Conservation (phyloP, 2,113 vertebrate species). For the Anolis sagrei region DNA sequence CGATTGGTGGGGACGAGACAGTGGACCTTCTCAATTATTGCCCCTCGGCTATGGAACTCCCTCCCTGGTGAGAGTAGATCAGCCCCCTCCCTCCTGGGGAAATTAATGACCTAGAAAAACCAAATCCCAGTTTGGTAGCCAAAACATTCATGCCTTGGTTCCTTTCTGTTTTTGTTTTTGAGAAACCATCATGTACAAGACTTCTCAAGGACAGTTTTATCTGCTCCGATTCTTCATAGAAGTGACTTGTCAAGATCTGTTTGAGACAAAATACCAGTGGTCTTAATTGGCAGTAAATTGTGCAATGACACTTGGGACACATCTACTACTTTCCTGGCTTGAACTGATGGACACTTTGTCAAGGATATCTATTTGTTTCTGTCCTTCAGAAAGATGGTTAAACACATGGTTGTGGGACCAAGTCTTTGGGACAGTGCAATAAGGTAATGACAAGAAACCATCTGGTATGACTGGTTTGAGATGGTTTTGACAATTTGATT, state of each 20-base stretch:
- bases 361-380: constrained; percentile 70
- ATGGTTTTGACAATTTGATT: too few species aligned
- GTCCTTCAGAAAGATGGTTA: too few species aligned
- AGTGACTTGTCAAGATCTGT: constrained; percentile 78
- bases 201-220: constrained; percentile 77
- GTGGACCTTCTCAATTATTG: too few species aligned
- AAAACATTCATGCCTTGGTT: constrained; percentile 80
- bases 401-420: too few species aligned
- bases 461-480: too few species aligned
- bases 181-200: constrained; percentile 76
- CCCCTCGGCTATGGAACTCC: too few species aligned
- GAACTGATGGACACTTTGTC: constrained; percentile 77
- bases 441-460: too few species aligned
- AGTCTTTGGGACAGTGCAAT: too few species aligned
- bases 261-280: constrained; percentile 78
- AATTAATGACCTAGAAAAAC: constrained; percentile 84
- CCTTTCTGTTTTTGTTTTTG: constrained; percentile 77
- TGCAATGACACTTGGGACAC: constrained; percentile 78
- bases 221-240: constrained; percentile 73
- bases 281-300: constrained; percentile 82
- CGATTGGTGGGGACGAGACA: too few species aligned
- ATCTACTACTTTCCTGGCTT: constrained; percentile 74
- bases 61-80: too few species aligned
- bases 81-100: too few species aligned
- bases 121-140: constrained; percentile 86